Conservation (phyloP, 2,888 invertebrate genomes). For the Malthinus flaveolus region DNA sequence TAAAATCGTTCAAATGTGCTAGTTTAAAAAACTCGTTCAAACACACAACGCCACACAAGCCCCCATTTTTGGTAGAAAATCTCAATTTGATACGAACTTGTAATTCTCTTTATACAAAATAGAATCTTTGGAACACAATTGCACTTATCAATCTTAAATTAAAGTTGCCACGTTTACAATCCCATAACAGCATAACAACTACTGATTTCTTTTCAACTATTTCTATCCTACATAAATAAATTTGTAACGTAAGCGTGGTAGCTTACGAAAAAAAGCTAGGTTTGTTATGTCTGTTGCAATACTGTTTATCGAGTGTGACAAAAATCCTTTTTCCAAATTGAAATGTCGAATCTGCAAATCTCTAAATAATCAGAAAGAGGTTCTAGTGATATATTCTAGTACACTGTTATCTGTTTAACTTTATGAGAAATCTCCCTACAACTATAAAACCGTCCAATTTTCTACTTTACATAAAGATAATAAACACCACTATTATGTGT, state of each 20-base stretch:
- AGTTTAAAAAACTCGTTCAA: too few relatives aligned
- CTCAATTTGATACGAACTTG: too few relatives aligned
- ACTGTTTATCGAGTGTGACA: slow-evolving; percentile 11
- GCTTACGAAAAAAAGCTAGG: slow-evolving; percentile 7
- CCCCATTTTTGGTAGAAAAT: too few relatives aligned
- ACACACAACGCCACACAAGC: too few relatives aligned
- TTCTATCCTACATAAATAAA: not conserved
- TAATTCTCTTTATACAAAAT: too few relatives aligned
- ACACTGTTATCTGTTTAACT: slow-evolving; percentile 23
- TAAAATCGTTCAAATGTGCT: too few relatives aligned
- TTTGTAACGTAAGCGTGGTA: not conserved
- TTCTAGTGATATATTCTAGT: slow-evolving; percentile 26
- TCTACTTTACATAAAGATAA: too few relatives aligned
- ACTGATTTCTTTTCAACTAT: too few relatives aligned
- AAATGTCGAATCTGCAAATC: slow-evolving; percentile 23
- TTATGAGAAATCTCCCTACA: slow-evolving; percentile 15
- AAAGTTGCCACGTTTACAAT: too few relatives aligned
- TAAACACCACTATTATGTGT: not conserved
- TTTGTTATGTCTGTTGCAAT: slow-evolving; percentile 6
- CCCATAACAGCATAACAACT: too few relatives aligned
- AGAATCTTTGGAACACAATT: too few relatives aligned
- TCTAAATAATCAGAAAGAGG: slow-evolving; percentile 22
- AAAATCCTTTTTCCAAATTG: slow-evolving; percentile 22
- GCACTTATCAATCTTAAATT: too few relatives aligned
- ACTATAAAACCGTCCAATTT: slow-evolving; percentile 15